phyloP scores from a whole-genome alignment of 2,797 vertebrate species.

The Chloroceryle amazona region DNA sequence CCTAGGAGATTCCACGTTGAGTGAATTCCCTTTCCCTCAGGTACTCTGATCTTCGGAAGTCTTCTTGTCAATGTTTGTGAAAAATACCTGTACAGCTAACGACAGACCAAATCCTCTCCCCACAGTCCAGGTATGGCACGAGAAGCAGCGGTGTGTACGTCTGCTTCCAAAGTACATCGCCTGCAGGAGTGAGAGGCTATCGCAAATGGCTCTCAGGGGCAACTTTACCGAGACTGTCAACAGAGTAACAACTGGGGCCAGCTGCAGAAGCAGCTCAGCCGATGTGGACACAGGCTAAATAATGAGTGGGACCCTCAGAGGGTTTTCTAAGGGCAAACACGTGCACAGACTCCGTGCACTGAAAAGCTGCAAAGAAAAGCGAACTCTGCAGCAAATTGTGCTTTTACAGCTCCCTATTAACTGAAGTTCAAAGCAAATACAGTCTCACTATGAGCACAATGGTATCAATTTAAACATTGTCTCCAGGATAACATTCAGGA shows the following conservation, averaged over 20 bases:
- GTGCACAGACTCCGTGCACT: background rate
- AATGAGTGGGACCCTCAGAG: background rate
- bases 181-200: background rate
- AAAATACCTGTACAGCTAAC: background rate
- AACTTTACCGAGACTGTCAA: background rate
- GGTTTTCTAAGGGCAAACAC: background rate
- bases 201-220: rapidly evolving
- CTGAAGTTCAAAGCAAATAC: background rate
- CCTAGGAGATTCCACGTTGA: background rate
- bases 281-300: background rate
- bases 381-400: background rate
- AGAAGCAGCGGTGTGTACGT: background rate
- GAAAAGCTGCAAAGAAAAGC: background rate
- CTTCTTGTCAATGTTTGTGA: background rate
- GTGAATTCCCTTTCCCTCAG: background rate
- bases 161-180: background rate
- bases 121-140: background rate
- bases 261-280: background rate
- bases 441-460: background rate
- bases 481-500: background rate
- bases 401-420: background rate
- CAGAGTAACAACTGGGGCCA: background rate
- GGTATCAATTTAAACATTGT: background rate
- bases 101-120: background rate
- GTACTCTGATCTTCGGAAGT: background rate